Conservation (phyloP, 1,140 invertebrate genomes). For the Tenebrio molitor region DNA sequence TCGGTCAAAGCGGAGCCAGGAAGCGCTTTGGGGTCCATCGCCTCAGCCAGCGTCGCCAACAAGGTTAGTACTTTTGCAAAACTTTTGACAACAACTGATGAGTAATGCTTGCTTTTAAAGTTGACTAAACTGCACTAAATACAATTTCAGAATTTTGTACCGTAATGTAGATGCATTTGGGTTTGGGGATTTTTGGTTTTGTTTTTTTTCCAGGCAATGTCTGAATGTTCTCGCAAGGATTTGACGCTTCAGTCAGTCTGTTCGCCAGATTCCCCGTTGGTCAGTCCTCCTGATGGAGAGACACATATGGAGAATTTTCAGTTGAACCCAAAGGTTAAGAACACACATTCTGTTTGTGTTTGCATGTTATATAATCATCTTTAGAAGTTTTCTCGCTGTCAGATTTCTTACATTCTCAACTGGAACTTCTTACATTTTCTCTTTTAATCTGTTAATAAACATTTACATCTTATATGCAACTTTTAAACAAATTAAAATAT, state of each 20-base stretch:
- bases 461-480: too few relatives aligned
- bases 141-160: neutral
- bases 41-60: conserved; percentile 66
- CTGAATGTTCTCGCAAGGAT: conserved; percentile 73
- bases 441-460: neutral
- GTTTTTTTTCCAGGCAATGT: conserved; percentile 62
- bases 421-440: neutral
- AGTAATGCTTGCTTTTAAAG: too few relatives aligned
- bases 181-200: neutral
- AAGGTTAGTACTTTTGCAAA: conserved; percentile 58
- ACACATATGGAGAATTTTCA: conserved; percentile 60
- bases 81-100: too few relatives aligned
- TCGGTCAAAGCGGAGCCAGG: conserved; percentile 76
- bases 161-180: conserved; percentile 1
- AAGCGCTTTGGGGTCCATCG: conserved; percentile 69
- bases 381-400: neutral
- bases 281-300: conserved; percentile 63
- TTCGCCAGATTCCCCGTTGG: conserved; percentile 64
- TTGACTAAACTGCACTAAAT: neutral
- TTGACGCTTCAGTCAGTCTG: conserved; percentile 65
- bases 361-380: conserved; percentile 30
- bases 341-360: conserved; percentile 35
- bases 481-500: too few relatives aligned
- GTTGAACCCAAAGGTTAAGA: conserved; percentile 61
- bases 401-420: neutral